Evolutionary conservation across 2,888 invertebrate species (phyloP), one percentile per base, ranked within the genome.

Genomic region (Xylophagus ater): DNA sequence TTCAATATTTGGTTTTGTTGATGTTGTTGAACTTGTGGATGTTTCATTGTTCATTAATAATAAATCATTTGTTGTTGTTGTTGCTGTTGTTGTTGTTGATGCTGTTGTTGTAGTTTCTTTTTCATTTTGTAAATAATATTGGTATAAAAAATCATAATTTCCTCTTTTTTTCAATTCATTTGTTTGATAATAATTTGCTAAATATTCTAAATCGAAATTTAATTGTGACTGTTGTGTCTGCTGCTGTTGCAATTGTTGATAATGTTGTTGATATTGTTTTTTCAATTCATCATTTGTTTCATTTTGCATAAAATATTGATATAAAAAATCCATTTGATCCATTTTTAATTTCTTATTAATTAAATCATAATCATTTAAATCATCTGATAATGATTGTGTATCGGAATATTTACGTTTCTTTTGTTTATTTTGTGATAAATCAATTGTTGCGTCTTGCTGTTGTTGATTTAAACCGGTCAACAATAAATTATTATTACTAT

Each of bases 321-420:
- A 57, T 28, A 65, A 51, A 43, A 60, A 62, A 28, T 62, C 62
- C 32, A 57, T 58, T 33, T 57, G 53, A 42, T 56, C 54, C 14
- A 43, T 49, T 44, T 51, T 51, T 12, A 53, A 47, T 30, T 53
- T 59, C 20, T 59, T 59, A 14, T 50, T 52, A 4, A 49, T 34
- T 4, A 48, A 38, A 20, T 58, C 56, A 15, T 51, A 48, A 14
- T 57, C 56, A 18, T 29, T 26, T n/a, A 42, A 36, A 21, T 54
- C 52, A 26, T 52, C 56, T 2, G 56, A 50, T 31, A 33, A 29
- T 29, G 30, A 23, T 31, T 4, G 50, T 53, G 53, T 52, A 21
- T 62, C 62, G 0, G 62, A 63, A 36, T 52, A 56, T 46, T 63
- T 63, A 1, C 62, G 53, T 23, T 59, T 62, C 31, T 60, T 62